These are phyloP conservation scores for Pempheris klunzingeri DNA, from an alignment of 2,797 vertebrate species.

Conservation along the genomic window DNA sequence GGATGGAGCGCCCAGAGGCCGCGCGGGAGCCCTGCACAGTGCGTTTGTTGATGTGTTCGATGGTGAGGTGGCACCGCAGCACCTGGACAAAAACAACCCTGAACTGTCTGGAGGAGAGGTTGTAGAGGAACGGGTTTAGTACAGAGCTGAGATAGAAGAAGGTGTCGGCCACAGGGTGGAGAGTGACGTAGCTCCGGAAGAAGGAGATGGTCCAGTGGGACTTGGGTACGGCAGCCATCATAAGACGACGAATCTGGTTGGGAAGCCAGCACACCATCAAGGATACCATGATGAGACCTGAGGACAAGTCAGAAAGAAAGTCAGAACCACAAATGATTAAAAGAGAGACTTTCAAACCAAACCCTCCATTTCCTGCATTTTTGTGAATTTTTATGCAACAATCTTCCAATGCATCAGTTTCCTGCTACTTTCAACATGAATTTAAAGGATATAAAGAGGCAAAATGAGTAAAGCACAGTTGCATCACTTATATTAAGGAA, in stretches of 20 bases:
- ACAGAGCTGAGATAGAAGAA: constrained; percentile 99
- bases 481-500: no score
- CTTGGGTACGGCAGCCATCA: constrained; percentile 91
- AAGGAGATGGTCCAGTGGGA: constrained; percentile 87
- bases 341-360: no score
- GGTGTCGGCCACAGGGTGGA: constrained; percentile 90
- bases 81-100: constrained; percentile 92
- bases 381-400: no score
- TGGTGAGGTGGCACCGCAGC: constrained; percentile 88
- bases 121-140: constrained; percentile 96
- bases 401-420: no score
- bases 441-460: no score
- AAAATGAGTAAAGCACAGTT: no score
- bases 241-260: constrained; percentile 92
- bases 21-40: constrained; percentile 62
- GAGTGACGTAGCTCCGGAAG: constrained; percentile 87
- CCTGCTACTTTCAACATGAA: no score
- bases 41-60: constrained; percentile 89
- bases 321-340: background rate
- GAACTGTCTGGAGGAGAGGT: constrained; percentile 94
- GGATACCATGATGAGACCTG: constrained; percentile 92
- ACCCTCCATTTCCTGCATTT: no score
- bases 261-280: constrained; percentile 95
- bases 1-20: constrained; percentile 72
- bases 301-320: background rate